Percentiles rank a stretch among this genome's conserved stretches.
Conservation (phyloP, 2,113 vertebrate genomes). For the Stercorarius parasiticus region DNA sequence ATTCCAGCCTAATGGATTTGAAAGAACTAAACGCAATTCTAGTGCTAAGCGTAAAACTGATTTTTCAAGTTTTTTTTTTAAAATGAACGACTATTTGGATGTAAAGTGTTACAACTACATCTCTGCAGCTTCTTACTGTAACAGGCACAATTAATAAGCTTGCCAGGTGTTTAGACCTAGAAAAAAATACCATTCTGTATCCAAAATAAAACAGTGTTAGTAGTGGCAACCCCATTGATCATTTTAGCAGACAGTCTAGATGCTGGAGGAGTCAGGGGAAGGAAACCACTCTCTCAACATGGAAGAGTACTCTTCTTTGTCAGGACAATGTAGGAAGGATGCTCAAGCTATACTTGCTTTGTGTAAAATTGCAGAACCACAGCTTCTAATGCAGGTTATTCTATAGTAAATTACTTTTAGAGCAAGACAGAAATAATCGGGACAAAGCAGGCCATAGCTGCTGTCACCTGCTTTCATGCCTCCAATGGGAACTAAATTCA, state of each 20-base stretch:
- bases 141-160: background rate
- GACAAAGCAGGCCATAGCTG: background rate
- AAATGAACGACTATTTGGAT: background rate
- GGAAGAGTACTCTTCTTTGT: background rate
- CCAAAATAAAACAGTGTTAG: background rate
- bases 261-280: background rate
- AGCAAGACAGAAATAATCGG: slow-evolving; percentile 9
- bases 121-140: background rate
- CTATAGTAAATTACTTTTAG: background rate
- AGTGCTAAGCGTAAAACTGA: background rate
- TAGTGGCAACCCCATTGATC: background rate
- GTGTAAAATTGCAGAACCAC: background rate
- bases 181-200: background rate
- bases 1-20: background rate
- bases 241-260: background rate
- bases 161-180: background rate
- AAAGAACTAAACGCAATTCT: background rate
- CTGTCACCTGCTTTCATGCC: background rate
- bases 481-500: background rate
- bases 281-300: background rate
- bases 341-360: background rate
- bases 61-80: background rate
- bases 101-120: background rate
- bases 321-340: background rate
- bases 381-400: background rate